Base-by-base conservation (phyloP, 2,888 invertebrate species). In the Vanessa cardui region DNA sequence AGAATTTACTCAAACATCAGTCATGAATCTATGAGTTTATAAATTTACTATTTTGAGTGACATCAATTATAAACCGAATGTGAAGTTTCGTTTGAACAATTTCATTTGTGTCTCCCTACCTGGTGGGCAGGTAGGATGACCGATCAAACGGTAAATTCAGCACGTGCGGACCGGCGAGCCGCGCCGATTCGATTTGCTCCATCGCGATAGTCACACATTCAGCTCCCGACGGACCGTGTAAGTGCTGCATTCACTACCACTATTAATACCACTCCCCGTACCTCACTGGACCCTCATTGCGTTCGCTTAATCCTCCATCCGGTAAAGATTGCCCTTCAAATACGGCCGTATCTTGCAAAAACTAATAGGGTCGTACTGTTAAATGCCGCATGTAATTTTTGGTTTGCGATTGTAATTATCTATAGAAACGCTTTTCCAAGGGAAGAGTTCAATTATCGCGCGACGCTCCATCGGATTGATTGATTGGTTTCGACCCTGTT, bases 341-440 rank as follows among this genome's bases (percentile, higher is more conserved):
- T 79, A 82, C 86, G 84, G 84, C 83, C 87, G 87, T 84, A 89
- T 88, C 88, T 88, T 88, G 86, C 86, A 85, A 83, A 84, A 84
- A 84, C 85, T 88, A 89, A 89, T 88, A 86, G 88, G 89, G 87
- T 88, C 88, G 86, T 83, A 84, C 84, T 76, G 86, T 88, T 89
- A 87, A 90, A 91, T 88, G 87, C 86, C 79, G 88, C 89, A 83
- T 89, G 89, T 90, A 90, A 92, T 92, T 90, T 90, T 91, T 88
- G 90, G 90, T 92, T 90, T 89, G 90, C 90, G 83, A 87, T 90
- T 89, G 90, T 88, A 92, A 90, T 90, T 90, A 90, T 90, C 85
- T 90, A 88, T 88, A 85, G 87, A 87, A 87, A 87, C 80, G 85
- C 82, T 75, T 79, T 82, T 86, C 80, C 81, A 80, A 82, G 88